Percentiles rank a stretch among this genome's conserved stretches.
These are phyloP conservation scores for Ceratitis capitata DNA, from an alignment of 1,140 invertebrate genomes.

Conservation along the genomic window DNA sequence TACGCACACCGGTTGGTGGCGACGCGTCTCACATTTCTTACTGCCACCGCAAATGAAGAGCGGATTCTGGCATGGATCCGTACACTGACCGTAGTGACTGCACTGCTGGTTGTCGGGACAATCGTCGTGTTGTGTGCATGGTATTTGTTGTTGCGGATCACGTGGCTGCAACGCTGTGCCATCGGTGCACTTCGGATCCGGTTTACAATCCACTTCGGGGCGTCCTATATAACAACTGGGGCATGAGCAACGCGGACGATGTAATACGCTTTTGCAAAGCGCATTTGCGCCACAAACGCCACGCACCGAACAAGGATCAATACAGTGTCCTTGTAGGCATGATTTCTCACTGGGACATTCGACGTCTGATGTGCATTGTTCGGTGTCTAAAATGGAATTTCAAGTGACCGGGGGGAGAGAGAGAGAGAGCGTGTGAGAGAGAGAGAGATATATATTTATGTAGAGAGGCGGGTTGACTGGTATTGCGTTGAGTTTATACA, in stretches of 20 bases:
- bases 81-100: slow-evolving; percentile 76
- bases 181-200: slow-evolving; percentile 77
- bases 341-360: slow-evolving; percentile 91
- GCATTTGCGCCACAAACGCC: slow-evolving; percentile 90
- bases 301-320: slow-evolving; percentile 87
- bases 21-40: slow-evolving; percentile 87
- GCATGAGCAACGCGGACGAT: slow-evolving; percentile 85
- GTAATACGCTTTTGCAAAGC: slow-evolving; percentile 82
- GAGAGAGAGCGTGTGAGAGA: slow-evolving; percentile 47
- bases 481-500: not conserved
- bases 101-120: slow-evolving; percentile 83
- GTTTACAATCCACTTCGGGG: slow-evolving; percentile 78
- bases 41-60: slow-evolving; percentile 77
- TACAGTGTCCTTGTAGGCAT: slow-evolving; percentile 86
- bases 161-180: slow-evolving; percentile 67
- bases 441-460: too few species aligned
- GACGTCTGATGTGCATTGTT: slow-evolving; percentile 87
- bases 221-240: slow-evolving; percentile 86
- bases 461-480: not conserved
- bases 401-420: slow-evolving; percentile 53
- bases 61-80: slow-evolving; percentile 77
- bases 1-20: slow-evolving; percentile 85
- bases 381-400: slow-evolving; percentile 72
- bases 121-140: slow-evolving; percentile 74
- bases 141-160: slow-evolving; percentile 66